phyloP scores from a whole-genome alignment of 1,140 invertebrate species.

The Maconellicoccus hirsutus region DNA sequence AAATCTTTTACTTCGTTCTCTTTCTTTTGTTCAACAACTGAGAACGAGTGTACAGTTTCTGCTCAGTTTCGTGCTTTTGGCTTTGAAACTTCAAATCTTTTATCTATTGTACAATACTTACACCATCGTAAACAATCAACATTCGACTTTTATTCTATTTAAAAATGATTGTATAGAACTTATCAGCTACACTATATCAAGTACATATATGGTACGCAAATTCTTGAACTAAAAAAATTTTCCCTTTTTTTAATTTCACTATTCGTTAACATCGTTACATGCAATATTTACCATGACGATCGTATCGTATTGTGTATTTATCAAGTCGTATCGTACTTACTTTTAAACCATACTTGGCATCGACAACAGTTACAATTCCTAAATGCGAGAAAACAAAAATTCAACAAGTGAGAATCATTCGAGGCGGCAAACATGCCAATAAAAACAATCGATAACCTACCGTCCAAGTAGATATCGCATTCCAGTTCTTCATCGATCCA shows the following conservation, averaged over 20 bases:
- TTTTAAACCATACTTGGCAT: slow-evolving; percentile 40
- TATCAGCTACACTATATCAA: too few relatives aligned
- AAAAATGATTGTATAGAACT: too few relatives aligned
- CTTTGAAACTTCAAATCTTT: neutral
- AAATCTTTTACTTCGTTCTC: neutral
- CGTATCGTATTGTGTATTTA: neutral
- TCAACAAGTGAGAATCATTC: neutral
- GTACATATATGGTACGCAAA: too few relatives aligned
- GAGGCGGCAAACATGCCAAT: neutral
- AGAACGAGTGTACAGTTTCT: neutral
- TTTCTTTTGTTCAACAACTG: neutral
- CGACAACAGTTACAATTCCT: slow-evolving; percentile 45
- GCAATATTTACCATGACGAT: too few relatives aligned
- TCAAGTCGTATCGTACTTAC: slow-evolving; percentile 35
- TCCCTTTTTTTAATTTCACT: too few relatives aligned
- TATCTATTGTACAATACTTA: too few relatives aligned
- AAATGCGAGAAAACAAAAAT: slow-evolving; percentile 27
- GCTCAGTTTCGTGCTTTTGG: neutral
- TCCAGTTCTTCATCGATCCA: slow-evolving; percentile 50
- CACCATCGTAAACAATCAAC: neutral
- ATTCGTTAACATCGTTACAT: too few relatives aligned
- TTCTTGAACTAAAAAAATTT: too few relatives aligned
- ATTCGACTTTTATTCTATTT: neutral
- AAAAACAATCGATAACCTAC: slow-evolving; percentile 32
- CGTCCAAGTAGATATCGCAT: slow-evolving; percentile 49